Evolutionary conservation across 2,113 vertebrate species (phyloP).

Genomic region (Scolopax mira): DNA sequence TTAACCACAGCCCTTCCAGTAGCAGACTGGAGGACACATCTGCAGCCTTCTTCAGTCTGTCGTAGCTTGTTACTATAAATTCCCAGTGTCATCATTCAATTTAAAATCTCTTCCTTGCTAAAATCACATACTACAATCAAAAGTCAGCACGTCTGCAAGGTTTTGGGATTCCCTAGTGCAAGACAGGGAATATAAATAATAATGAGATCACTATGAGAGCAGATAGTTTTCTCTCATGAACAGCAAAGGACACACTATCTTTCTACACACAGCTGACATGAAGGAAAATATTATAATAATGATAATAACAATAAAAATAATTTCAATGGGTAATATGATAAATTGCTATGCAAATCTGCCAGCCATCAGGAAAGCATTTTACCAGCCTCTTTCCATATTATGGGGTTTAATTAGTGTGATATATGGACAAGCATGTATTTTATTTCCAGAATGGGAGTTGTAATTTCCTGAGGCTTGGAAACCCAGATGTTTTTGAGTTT

Average conservation of each 20-base stretch:
- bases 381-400: background rate
- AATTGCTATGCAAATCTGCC: background rate
- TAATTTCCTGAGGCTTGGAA: slow-evolving; percentile 72
- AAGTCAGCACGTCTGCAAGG: background rate
- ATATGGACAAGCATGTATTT: slow-evolving; percentile 31
- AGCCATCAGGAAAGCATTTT: background rate
- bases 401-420: slow-evolving; percentile 31
- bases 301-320: background rate
- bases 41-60: background rate
- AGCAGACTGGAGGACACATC: background rate
- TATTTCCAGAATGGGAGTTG: slow-evolving; percentile 55
- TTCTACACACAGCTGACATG: background rate
- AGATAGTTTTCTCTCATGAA: background rate
- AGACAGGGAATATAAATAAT: background rate
- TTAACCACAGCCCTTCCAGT: background rate
- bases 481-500: slow-evolving; percentile 60
- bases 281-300: slow-evolving; percentile 8
- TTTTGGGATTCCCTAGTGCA: background rate
- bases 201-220: background rate
- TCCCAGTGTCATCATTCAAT: background rate
- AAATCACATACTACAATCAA: background rate
- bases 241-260: background rate
- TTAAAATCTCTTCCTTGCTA: background rate
- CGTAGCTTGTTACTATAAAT: background rate
- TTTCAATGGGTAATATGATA: background rate